phyloP scores from a whole-genome alignment of 2,888 invertebrate genomes.

The Lasioglossum villosulum region DNA sequence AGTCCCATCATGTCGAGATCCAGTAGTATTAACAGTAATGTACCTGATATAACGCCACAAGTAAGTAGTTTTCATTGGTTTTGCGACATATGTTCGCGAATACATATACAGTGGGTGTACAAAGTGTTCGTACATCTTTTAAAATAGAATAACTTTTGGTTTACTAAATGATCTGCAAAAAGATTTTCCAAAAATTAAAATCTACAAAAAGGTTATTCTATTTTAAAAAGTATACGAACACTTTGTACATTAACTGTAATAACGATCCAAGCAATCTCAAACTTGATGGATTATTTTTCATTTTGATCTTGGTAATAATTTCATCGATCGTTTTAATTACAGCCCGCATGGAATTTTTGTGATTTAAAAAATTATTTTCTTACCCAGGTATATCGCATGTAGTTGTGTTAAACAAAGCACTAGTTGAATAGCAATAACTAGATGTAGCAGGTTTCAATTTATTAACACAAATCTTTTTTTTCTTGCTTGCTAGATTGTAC shows the following conservation, averaged over 20 bases:
- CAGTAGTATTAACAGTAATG: conserved; percentile 79
- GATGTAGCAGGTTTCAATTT: conserved; percentile 17
- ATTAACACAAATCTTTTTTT: neutral
- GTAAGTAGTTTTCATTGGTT: conserved; percentile 38
- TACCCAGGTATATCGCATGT: conserved; percentile 75
- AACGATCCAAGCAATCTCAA: neutral
- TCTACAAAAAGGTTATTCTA: no score
- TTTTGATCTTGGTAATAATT: conserved; percentile 32
- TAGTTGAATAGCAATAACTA: conserved; percentile 4
- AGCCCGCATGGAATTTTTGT: conserved; percentile 82
- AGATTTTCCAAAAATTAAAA: no score
- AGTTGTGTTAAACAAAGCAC: conserved; percentile 24
- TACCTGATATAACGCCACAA: conserved; percentile 80
- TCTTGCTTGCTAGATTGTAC: neutral
- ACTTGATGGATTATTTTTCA: conserved; percentile 6
- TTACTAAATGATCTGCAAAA: no score
- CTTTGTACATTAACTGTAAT: no score
- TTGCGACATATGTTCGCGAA: neutral
- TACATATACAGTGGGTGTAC: no score
- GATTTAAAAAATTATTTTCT: conserved; percentile 80
- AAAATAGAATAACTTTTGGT: no score
- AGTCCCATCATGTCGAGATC: conserved; percentile 82
- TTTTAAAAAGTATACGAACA: no score
- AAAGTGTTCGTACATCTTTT: no score
- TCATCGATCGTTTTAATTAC: conserved; percentile 71